These are phyloP conservation scores for Atethmia centrago DNA, from an alignment of 2,888 invertebrate species.

Conservation along the genomic window DNA sequence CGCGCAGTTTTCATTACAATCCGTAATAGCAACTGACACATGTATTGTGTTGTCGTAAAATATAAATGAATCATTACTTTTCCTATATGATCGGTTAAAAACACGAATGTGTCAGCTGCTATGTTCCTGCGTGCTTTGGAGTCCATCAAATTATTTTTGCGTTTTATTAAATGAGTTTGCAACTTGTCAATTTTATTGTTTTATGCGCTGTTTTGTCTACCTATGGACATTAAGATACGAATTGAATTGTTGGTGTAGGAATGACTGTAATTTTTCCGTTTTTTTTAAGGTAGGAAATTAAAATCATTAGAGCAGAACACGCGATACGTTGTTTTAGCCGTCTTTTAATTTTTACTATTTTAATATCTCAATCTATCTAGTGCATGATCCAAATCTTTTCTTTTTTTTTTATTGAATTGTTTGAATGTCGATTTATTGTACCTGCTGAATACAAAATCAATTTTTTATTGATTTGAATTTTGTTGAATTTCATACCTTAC, in stretches of 20 bases:
- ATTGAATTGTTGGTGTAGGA: conserved; percentile 10
- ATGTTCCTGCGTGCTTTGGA: conserved; percentile 7
- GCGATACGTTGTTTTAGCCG: conserved; percentile 3
- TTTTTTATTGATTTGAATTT: not conserved
- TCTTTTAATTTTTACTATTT: not conserved
- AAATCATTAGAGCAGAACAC: not conserved
- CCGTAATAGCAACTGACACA: conserved; percentile 41
- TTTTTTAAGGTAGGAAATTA: not conserved
- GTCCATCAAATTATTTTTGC: conserved; percentile 37
- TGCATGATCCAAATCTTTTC: not conserved
- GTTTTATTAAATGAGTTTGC: conserved; percentile 9
- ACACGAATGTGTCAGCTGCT: conserved; percentile 41
- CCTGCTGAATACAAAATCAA: not conserved
- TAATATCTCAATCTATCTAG: conserved; percentile 3
- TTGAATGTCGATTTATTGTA: not conserved
- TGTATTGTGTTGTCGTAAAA: conserved; percentile 43
- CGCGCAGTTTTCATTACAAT: conserved; percentile 54
- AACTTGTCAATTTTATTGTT: conserved; percentile 11
- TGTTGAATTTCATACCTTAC: not conserved
- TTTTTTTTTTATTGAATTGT: not conserved
- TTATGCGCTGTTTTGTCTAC: not conserved
- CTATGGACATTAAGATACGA: not conserved
- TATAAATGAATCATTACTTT: conserved; percentile 57
- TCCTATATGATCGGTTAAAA: conserved; percentile 34
- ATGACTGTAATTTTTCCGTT: not conserved